A percentile compares a stretch with the other conserved stretches of the same genome.
Conservation (phyloP, 2,797 vertebrate genomes). For the Lophotriccus pileatus region DNA sequence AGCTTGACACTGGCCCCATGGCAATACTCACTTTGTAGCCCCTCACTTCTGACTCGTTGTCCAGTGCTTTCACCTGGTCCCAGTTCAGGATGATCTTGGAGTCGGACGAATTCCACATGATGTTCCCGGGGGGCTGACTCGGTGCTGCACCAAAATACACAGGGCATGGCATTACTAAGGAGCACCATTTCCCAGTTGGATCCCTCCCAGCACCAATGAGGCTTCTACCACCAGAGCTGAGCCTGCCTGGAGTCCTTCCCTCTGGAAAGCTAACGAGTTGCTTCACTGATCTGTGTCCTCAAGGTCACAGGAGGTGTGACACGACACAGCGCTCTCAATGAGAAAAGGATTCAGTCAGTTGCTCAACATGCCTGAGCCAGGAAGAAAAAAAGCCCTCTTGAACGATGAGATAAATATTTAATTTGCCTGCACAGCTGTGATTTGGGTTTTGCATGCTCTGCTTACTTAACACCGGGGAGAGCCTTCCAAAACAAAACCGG, state of each 20-base stretch:
- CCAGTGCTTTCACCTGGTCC: constrained; percentile 96
- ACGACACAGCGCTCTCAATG: constrained; percentile 5
- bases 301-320: constrained; percentile 46
- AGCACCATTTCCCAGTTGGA: not conserved
- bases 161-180: not conserved
- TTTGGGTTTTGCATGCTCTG: constrained; percentile 22
- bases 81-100: constrained; percentile 97
- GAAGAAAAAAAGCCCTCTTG: constrained; percentile 39
- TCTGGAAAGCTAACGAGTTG: constrained; percentile 42
- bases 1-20: not conserved
- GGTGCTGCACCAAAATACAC: constrained; percentile 79
- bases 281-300: constrained; percentile 33
- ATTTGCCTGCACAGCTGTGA: constrained; percentile 36
- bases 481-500: not conserved
- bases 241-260: not conserved
- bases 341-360: constrained; percentile 34
- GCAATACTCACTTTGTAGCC: constrained; percentile 90
- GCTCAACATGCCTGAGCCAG: constrained; percentile 38
- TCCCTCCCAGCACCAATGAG: not conserved
- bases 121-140: constrained; percentile 92
- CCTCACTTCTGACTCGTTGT: constrained; percentile 97
- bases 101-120: constrained; percentile 94
- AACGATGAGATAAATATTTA: constrained; percentile 57
- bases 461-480: not conserved
- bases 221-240: not conserved